Base-by-base conservation (phyloP, 2,113 vertebrate genomes). In the Hyla sarda region DNA sequence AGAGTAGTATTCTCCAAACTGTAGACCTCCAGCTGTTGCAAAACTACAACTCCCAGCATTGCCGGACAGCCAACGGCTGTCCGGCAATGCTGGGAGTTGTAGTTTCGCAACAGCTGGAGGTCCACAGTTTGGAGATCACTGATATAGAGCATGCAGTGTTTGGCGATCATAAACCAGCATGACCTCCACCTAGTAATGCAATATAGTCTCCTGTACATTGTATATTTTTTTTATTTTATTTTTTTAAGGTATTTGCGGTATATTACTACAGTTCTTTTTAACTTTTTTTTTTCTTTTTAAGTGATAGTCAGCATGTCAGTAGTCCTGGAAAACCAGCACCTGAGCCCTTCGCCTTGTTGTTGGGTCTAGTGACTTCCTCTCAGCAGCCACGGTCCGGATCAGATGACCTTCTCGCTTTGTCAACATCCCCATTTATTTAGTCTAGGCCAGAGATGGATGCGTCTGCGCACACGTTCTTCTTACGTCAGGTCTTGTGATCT, bases 381-480 rank as follows among this genome's bases (percentile, higher is more conserved):
- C 47, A 50, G 3, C 72, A 75, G 65, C 34, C 32, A 7, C 5
- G 62, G 30, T 5, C 60, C 12, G 30, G 32, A 12, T 52, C 73
- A 12, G 23, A 45, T 52, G 73, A 50, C 30, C 72, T 16, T 45
- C 34, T 13, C 12, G 12, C n/a, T 74, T 74, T 74, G 32, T 45
- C 23, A 48, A 16, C 11, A 74, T 48, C 41, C 67, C 8, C 32
- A 11, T 37, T 37, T 71, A 71, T 71, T 71, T 71, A 21, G 67
- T 71, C 67, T 71, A 30, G 67, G 8, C 34, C 9, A 11, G 72
- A 45, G 71, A 45, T 45, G 21, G 41, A 74, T n/a, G 41, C 37
- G n/a, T 73, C n/a, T 28, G 72, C 25, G 41, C 28, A 76, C 47
- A 76, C n/a, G 25, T 76, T 76, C 73, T 50, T 76, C 47, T 76